These are phyloP conservation scores for Burhinus oedicnemus DNA, from an alignment of 2,113 vertebrate genomes.

Conservation along the genomic window DNA sequence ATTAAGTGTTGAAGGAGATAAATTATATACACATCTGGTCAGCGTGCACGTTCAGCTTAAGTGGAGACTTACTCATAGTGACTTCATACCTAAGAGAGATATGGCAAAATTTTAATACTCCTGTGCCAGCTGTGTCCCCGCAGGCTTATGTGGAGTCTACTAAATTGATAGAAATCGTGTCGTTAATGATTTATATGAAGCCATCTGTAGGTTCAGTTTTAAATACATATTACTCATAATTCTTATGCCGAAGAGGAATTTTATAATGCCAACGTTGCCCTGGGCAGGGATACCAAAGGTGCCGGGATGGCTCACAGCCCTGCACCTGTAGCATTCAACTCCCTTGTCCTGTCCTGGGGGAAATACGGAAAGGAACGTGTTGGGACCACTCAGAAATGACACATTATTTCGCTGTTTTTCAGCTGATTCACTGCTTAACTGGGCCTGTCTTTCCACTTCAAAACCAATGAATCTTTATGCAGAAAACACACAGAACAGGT, in stretches of 20 bases:
- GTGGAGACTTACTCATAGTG: not conserved
- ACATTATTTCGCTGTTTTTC: not conserved
- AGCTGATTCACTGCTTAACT: not conserved
- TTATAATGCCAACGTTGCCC: not conserved
- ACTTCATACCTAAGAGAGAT: not conserved
- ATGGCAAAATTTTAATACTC: not conserved
- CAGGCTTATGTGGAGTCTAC: not conserved
- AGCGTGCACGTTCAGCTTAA: fast-evolving
- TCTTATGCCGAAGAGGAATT: not conserved
- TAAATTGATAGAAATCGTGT: not conserved
- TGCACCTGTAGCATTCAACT: not conserved
- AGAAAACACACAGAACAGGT: not conserved
- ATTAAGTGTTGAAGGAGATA: not conserved
- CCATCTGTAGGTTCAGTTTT: not conserved
- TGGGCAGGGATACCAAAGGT: not conserved
- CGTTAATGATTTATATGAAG: not conserved
- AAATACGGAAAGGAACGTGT: not conserved
- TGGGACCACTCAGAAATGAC: not conserved
- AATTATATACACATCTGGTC: not conserved
- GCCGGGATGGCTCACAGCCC: not conserved
- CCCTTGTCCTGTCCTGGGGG: not conserved
- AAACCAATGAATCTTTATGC: not conserved
- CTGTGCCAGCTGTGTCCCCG: fast-evolving
- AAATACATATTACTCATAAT: not conserved
- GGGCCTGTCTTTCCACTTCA: not conserved